Evolutionary conservation across 2,113 vertebrate genomes (phyloP), one percentile per base, ranked within the genome.

Genomic region (Lates calcarifer): DNA sequence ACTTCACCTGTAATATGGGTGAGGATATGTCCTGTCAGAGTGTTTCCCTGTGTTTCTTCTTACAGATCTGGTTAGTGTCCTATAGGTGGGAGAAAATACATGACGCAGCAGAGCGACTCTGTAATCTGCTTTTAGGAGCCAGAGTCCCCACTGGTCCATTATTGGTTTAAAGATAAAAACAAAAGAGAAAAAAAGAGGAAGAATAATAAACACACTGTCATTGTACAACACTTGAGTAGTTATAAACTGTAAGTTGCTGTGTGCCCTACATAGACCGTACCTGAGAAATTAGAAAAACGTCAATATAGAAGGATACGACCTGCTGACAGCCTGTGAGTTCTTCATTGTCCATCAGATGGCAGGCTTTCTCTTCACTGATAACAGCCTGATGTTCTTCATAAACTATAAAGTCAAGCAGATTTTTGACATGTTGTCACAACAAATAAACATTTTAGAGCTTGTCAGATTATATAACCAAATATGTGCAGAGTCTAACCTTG

Each of bases 311-410:
- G 35, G 3, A 35, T 18, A 7, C 49, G 15, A 15, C 53, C n/a
- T 24, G 15, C 28, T 33, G n/a, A 72, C 5, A 3, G 5, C 15
- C 61, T 87, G 79, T 60, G 74, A 6, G 17, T 60, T 67, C 39
- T 15, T 18, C 26, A n/a, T 15, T 41, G 61, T 62, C 92, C 92
- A 85, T 43, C n/a, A 89, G 92, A 64, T 87, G 91, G 84, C 91
- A 90, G 76, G 2, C 64, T 89, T 80, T 69, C 77, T 68, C 85
- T 84, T 72, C 68, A 75, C 18, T 17, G 41, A 63, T 15, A 26
- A 49, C 1, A 10, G 1, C n/a, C 47, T 43, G 31, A 26, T 37
- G 33, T 9, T n/a, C 31, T 63, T 56, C 22, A 53, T 22, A 33
- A 53, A 33, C 39, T 61, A 9, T 3, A 14, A 17, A 67, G 37